Base-by-base conservation (phyloP, 2,888 invertebrate species). In the Diogma glabrata region DNA sequence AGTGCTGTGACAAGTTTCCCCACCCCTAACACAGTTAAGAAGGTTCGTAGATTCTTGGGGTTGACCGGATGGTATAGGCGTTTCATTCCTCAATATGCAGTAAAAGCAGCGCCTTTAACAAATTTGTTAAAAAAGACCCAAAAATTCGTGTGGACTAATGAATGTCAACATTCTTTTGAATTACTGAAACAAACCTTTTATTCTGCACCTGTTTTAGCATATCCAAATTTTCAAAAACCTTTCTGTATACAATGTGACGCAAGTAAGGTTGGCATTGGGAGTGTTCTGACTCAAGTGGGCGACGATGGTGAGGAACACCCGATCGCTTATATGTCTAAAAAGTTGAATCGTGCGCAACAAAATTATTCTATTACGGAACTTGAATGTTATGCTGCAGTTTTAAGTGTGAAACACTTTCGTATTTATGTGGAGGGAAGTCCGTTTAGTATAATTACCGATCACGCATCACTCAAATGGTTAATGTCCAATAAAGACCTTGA, bases 11-110 rank as follows among this genome's bases (percentile, higher is more conserved):
- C 9, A 54, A 57, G 3, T 1, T 56, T 56, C 52, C 58, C 59
- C 0, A 19, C 50, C 1, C 58, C 58, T 16, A 52, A 51, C 20
- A 47, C 38, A 3, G 9, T 47, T 3, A 33, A 53, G 12, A 53
- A 59, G 17, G 54, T 57, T 1, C 28, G 58, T 2, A 50, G 56
- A n/a, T 55, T 59, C 12, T 12, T 57, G 1, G 56, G 58, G 0
- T 52, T 56, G 24, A 54, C 56, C 2, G 57, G 56, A 0, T 59
- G 57, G 57, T 58, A 56, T 23, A 17, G 54, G 0, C 30, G 57
- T 6, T 33, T 33, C 16, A 33, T 33, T 12, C 33, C 33, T n/a
- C 2, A 33, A 16, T 33, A 33, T 12, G 47, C 55, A 0, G 10
- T 50, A 1, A 9, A 54, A 4, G 26, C 56, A 4, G 50, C 52